Base-by-base conservation (phyloP, 2,888 invertebrate genomes). In the Hirudinaria manillensis region DNA sequence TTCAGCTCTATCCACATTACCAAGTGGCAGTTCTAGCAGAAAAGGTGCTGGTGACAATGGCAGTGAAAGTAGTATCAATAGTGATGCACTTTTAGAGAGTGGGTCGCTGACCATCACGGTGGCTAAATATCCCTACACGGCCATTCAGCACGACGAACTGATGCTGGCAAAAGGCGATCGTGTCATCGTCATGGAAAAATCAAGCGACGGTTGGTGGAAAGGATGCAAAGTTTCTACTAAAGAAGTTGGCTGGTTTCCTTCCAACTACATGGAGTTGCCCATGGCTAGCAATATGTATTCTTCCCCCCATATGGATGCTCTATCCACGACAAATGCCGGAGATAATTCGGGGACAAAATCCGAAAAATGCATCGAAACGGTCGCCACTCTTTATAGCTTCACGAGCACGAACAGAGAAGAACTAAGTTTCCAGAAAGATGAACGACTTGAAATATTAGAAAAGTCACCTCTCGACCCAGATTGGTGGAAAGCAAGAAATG, bases 121-220 rank as follows among this genome's bases (percentile, higher is more conserved):
- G 76, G 98, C 96, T 81, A 97, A 97, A 87, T 99, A 95, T 87
- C 84, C 86, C 77, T 89, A 89, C 81, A 85, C 87, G 85, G 95
- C 97, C 67, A 94, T 94, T 87, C 94, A 97, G 86, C 90, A 93
- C 1, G 99, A 99, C 84, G 99, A 99, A 86, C 88, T 99, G 75
- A 91, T 94, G 0, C 89, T 99, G 79, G 91, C 92, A 67, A 99
- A 98, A 88, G 97, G 96, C 80, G 94, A 94, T 76, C 88, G 93
- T 81, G 94, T 99, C 80, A 89, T 81, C 78, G 98, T 99, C 80
- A 88, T 98, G 79, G 98, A 99, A 87, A 98, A 98, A 87, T 96
- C 95, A 82, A 95, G 95, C 81, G 99, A 99, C 87, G 96, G 93
- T 78, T 99, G 99, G 99, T 99, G 99, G 99, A 90, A 96, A 83